Percentiles rank a stretch among this genome's conserved stretches.
Conservation (phyloP, 1,140 invertebrate species). For the Eupristina koningsbergeri region DNA sequence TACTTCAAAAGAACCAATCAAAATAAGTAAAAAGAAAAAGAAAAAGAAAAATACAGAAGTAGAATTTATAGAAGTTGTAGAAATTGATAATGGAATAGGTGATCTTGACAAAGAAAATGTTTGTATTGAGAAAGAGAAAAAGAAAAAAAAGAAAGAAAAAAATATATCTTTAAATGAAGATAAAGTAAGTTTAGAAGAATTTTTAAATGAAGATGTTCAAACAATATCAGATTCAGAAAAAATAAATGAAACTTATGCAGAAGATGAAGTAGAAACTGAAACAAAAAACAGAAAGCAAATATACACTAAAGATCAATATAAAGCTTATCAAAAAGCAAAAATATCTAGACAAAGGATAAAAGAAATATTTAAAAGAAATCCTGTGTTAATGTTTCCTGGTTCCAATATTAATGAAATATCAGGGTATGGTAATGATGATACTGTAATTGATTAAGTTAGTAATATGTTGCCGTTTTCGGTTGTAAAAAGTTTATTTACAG, state of each 20-base stretch:
- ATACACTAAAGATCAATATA: neutral
- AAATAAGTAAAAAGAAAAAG: constrained; percentile 31
- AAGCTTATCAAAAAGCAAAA: constrained; percentile 44
- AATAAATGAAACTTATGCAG: neutral
- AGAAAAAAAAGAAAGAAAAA: constrained; percentile 34
- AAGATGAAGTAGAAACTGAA: neutral
- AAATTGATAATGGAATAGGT: constrained; percentile 47
- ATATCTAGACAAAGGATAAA: constrained; percentile 62
- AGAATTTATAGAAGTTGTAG: neutral
- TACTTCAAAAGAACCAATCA: neutral
- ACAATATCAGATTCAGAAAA: constrained; percentile 26
- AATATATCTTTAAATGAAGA: constrained; percentile 9
- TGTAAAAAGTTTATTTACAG: constrained; percentile 2
- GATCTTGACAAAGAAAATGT: constrained; percentile 39
- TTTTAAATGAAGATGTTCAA: constrained; percentile 25
- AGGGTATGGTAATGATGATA: constrained; percentile 61
- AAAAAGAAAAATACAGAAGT: constrained; percentile 38
- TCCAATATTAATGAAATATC: constrained; percentile 67
- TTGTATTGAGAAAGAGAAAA: constrained; percentile 16
- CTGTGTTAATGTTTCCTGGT: constrained; percentile 61
- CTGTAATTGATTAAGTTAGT: neutral
- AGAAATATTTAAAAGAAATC: constrained; percentile 59
- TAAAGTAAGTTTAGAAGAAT: constrained; percentile 36
- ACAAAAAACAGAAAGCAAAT: neutral
- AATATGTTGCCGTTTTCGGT: neutral